Evolutionary conservation across 2,888 invertebrate genomes (phyloP).

Genomic region (Lycocerus yunnanus): DNA sequence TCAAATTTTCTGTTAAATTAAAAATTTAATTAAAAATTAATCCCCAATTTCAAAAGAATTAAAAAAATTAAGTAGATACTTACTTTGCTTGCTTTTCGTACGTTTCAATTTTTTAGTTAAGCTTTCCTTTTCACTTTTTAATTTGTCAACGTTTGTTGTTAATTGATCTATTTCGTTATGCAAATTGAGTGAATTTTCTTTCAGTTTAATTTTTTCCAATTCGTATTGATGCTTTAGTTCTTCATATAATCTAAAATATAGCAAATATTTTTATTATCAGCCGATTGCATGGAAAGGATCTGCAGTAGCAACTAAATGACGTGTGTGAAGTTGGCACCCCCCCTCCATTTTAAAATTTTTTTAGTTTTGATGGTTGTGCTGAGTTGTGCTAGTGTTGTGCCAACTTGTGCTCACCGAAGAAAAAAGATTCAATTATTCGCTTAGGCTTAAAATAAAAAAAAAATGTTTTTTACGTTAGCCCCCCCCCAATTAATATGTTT

Average conservation of each 20-base stretch:
- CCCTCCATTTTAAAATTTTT: no score
- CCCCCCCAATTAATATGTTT: no score
- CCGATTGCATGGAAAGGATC: no score
- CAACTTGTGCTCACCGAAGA: no score
- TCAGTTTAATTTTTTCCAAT: constrained; percentile 67
- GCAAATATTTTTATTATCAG: no score
- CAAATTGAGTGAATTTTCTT: constrained; percentile 59
- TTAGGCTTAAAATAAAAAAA: no score
- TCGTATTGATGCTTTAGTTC: constrained; percentile 76
- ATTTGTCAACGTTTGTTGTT: constrained; percentile 57
- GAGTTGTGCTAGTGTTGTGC: no score
- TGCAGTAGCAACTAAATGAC: no score
- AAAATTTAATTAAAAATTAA: background rate
- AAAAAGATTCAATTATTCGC: no score
- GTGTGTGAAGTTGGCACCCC: no score
- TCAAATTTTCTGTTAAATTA: constrained; percentile 54
- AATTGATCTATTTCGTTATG: constrained; percentile 55
- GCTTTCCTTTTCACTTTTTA: constrained; percentile 57
- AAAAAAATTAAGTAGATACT: constrained; percentile 14
- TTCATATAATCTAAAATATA: constrained; percentile 65
- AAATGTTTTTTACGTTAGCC: no score
- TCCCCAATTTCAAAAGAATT: background rate
- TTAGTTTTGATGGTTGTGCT: no score
- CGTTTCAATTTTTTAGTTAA: constrained; percentile 59
- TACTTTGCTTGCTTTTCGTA: constrained; percentile 60